A percentile compares a stretch with the other conserved stretches of the same genome.
Conservation (phyloP, 2,113 vertebrate genomes). For the Athene cunicularia region DNA sequence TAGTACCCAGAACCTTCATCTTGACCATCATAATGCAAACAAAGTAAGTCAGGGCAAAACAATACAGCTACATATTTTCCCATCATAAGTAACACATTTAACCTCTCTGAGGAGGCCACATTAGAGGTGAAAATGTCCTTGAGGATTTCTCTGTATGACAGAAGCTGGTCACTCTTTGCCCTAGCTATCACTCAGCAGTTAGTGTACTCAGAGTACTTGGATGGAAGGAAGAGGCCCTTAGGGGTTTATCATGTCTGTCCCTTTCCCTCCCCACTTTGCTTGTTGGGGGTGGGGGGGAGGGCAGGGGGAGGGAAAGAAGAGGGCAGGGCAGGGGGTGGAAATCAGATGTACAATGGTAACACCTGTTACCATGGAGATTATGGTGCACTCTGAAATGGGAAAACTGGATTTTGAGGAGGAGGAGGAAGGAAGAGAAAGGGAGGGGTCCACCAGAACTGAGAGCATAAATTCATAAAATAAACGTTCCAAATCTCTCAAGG, state of each 20-base stretch:
- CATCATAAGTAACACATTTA: neutral
- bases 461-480: slow-evolving; percentile 66
- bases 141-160: neutral
- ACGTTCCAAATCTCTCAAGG: slow-evolving; percentile 32
- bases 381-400: slow-evolving; percentile 24
- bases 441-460: slow-evolving; percentile 24
- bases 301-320: neutral
- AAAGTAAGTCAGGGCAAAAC: neutral
- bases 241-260: neutral
- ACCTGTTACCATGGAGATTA: slow-evolving; percentile 69
- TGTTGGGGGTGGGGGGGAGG: neutral
- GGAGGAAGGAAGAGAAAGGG: neutral
- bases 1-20: neutral
- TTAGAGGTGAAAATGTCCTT: neutral
- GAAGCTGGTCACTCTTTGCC: neutral
- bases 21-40: neutral
- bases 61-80: neutral
- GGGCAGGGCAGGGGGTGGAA: rapidly evolving
- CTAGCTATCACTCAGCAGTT: neutral
- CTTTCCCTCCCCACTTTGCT: neutral
- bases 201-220: neutral
- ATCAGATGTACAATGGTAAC: neutral
- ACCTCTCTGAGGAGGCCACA: neutral
- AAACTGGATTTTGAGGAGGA: slow-evolving; percentile 44
- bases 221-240: neutral